Evolutionary conservation across 2,888 invertebrate species (phyloP).

Genomic region (Metellina segmentata): DNA sequence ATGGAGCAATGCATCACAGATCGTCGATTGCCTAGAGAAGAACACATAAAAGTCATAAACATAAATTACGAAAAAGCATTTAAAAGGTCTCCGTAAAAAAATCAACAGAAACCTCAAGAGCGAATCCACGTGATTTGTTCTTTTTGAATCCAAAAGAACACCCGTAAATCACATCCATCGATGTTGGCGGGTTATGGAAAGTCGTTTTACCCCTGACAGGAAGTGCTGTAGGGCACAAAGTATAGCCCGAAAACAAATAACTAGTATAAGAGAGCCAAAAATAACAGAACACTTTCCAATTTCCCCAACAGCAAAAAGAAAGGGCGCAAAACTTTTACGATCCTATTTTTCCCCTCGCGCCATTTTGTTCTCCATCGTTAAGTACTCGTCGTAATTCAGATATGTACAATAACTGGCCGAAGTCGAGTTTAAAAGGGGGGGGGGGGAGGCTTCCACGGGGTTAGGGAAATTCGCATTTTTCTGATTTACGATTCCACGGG

Average conservation of each 20-base stretch:
- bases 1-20: not conserved
- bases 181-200: slow-evolving; percentile 9
- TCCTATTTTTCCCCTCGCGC: slow-evolving; percentile 25
- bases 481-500: slow-evolving; percentile 20
- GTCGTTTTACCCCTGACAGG: slow-evolving; percentile 19
- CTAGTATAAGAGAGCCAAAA: slow-evolving; percentile 32
- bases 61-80: not conserved
- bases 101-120: not conserved
- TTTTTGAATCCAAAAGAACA: not conserved
- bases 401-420: slow-evolving; percentile 39
- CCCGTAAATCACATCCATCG: not conserved
- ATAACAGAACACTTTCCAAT: slow-evolving; percentile 41
- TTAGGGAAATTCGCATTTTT: slow-evolving; percentile 29
- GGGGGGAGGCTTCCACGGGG: too few species aligned
- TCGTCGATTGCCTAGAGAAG: not conserved
- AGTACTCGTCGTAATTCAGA: slow-evolving; percentile 38
- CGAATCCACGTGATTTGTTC: not conserved
- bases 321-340: slow-evolving; percentile 9
- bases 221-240: slow-evolving; percentile 37
- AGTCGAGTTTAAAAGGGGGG: not conserved
- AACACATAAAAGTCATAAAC: not conserved
- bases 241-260: slow-evolving; percentile 63
- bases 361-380: slow-evolving; percentile 10
- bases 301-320: slow-evolving; percentile 8
- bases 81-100: not conserved